These are phyloP conservation scores for Chiloscyllium punctatum DNA, from an alignment of 2,797 vertebrate species.

Conservation along the genomic window DNA sequence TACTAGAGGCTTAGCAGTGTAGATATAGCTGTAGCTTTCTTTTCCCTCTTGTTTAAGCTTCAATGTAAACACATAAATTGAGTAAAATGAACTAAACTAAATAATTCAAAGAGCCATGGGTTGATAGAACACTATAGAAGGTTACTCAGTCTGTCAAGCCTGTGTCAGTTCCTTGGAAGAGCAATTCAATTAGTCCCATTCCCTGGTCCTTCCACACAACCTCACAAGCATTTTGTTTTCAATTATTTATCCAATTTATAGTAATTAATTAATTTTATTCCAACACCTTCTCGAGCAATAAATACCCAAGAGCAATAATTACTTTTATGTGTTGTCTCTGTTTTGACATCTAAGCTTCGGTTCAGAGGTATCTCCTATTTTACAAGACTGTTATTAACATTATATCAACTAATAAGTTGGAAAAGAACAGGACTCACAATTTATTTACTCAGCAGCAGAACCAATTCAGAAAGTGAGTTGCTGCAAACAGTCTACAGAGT, in stretches of 20 bases:
- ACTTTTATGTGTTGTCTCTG: not conserved
- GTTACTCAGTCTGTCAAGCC: not conserved
- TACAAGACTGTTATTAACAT: not conserved
- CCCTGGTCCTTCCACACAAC: not conserved
- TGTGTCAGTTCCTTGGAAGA: not conserved
- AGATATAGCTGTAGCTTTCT: not conserved
- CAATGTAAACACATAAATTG: not conserved
- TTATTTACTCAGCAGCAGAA: not conserved
- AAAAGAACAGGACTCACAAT: not conserved
- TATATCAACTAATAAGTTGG: not conserved
- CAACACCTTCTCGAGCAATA: not conserved
- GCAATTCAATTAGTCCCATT: not conserved
- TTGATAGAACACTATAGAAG: not conserved
- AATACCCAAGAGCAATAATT: not conserved
- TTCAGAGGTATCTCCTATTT: not conserved
- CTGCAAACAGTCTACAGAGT: not conserved
- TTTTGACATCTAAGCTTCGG: not conserved
- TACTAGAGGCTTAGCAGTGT: not conserved
- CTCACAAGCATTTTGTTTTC: not conserved
- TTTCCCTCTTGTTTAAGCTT: not conserved
- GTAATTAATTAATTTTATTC: not conserved
- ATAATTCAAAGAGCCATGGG: not conserved
- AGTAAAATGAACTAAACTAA: not conserved
- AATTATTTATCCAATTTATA: not conserved
- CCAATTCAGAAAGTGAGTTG: not conserved